phyloP scores from a whole-genome alignment of 2,888 invertebrate genomes.

The Eustalomyia histrio region DNA sequence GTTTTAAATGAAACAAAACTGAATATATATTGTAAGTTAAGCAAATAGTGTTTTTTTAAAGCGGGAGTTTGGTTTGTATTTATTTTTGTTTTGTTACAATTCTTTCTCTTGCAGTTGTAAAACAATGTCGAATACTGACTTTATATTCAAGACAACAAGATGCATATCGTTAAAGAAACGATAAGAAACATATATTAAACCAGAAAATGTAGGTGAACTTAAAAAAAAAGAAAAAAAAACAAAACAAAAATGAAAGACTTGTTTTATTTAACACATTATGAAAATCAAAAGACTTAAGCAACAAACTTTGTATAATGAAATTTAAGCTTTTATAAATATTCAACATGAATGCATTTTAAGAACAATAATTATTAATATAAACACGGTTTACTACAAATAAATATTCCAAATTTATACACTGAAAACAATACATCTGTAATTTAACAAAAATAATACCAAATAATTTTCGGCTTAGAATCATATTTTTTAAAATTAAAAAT shows the following conservation, averaged over 20 bases:
- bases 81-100: not conserved
- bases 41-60: not conserved
- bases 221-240: not conserved
- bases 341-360: too few species aligned
- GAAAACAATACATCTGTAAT: too few species aligned
- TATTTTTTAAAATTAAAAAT: too few species aligned
- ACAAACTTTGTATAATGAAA: not conserved
- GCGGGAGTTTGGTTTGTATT: not conserved
- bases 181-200: constrained; percentile 41
- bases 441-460: too few species aligned
- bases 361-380: too few species aligned
- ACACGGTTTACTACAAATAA: too few species aligned
- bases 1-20: too few species aligned
- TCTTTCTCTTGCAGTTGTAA: constrained; percentile 2
- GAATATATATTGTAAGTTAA: too few species aligned
- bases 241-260: constrained; percentile 22
- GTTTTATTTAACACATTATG: not conserved
- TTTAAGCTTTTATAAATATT: too few species aligned
- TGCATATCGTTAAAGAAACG: constrained; percentile 11
- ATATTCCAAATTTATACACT: too few species aligned
- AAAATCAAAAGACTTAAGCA: constrained; percentile 33
- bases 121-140: constrained; percentile 23
- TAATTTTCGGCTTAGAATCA: too few species aligned
- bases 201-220: constrained; percentile 60
- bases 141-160: not conserved